phyloP scores from a whole-genome alignment of 2,888 invertebrate genomes.

The Cerastoderma edule region DNA sequence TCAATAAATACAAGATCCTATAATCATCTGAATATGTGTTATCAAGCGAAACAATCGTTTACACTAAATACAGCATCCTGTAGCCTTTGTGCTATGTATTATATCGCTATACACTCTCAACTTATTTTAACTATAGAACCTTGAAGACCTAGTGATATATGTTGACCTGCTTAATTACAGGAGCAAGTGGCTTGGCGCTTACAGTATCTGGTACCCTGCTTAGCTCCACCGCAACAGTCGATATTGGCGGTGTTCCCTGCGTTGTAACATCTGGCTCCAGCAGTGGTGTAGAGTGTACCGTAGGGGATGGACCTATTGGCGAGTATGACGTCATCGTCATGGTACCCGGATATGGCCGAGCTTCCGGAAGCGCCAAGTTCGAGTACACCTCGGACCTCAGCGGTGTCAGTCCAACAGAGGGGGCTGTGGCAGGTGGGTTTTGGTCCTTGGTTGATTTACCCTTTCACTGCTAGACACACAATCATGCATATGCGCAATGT shows the following conservation, averaged over 20 bases:
- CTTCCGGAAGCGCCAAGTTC: conserved; percentile 39
- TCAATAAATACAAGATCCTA: too few species aligned
- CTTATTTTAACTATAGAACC: too few species aligned
- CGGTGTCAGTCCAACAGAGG: conserved; percentile 42
- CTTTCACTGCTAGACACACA: too few species aligned
- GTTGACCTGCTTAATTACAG: neutral
- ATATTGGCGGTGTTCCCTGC: conserved; percentile 71
- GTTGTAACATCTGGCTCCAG: conserved; percentile 51
- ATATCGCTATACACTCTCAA: too few species aligned
- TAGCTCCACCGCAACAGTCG: conserved; percentile 56
- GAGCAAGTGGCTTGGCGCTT: neutral
- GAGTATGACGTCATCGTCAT: conserved; percentile 47
- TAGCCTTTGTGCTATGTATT: too few species aligned
- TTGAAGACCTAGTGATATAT: too few species aligned
- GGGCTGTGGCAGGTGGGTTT: conserved; percentile 65
- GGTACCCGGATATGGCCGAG: conserved; percentile 56
- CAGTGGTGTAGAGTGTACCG: conserved; percentile 64
- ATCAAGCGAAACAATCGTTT: too few species aligned
- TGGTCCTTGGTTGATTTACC: too few species aligned
- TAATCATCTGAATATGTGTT: too few species aligned
- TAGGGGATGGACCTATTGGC: conserved; percentile 65
- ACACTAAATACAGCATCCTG: too few species aligned
- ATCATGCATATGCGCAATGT: too few species aligned
- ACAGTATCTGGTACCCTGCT: conserved; percentile 71
- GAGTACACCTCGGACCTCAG: conserved; percentile 47